Evolutionary conservation across 2,113 vertebrate genomes (phyloP), one percentile per base, ranked within the genome.

Genomic region (Lampris incognitus): DNA sequence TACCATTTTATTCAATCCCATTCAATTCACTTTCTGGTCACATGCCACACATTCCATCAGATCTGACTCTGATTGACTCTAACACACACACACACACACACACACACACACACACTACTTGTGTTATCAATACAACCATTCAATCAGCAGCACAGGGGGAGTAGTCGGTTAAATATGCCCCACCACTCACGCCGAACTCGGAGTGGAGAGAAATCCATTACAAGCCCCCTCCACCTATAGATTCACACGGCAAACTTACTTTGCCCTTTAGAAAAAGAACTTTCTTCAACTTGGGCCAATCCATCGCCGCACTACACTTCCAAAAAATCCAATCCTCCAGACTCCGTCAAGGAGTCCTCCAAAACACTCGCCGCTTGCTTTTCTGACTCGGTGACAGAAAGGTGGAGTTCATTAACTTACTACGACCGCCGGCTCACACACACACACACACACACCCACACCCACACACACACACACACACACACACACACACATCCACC

Each of bases 101-200:
- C n/a, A 57, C 69, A 63, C 56, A 66, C 42, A 63, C 58, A 56
- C 49, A 56, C 71, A 65, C 56, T 54, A 55, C 73, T 66, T 52
- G 58, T 71, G 52, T 74, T 70, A 89, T 87, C 84, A 89, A 81
- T 90, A 70, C 74, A 71, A 42, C 66, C 75, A 83, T 87, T 86
- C 84, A 86, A 86, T 89, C 79, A 88, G 74, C 82, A 69, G 78
- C 62, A 54, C 82, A 82, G 86, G 79, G 75, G 73, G 74, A 83
- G 72, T 36, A 41, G 79, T 76, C 66, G 54, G 58, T 72, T 77
- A 74, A 84, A 73, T 70, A 67, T 39, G 36, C 51, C 52, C 71
- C 5, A 64, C 48, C 66, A 44, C 54, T 65, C 60, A 66, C 72
- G 74, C 7, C 59, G 5, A 10, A 36, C 52, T 39, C 13, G 64